These are phyloP conservation scores for Gymnothorax javanicus DNA, from an alignment of 2,797 vertebrate genomes.

Conservation along the genomic window DNA sequence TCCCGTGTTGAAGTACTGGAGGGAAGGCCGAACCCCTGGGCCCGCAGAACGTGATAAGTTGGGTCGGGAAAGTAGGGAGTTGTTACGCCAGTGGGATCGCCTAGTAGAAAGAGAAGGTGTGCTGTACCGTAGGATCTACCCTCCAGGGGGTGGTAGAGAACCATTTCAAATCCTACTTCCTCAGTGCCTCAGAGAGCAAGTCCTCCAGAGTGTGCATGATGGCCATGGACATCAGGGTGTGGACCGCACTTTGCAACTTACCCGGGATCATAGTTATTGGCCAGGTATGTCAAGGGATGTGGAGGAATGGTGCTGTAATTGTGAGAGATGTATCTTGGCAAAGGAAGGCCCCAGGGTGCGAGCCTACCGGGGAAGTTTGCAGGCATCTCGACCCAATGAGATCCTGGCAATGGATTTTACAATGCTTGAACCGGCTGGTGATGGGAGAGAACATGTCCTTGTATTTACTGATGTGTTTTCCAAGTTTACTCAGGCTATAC, in stretches of 20 bases:
- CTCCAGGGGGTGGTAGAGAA: neutral
- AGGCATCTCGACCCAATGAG: neutral
- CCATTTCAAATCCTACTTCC: neutral
- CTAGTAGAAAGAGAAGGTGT: neutral
- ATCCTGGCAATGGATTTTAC: too few species aligned
- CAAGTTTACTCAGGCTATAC: neutral
- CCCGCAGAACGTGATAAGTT: too few species aligned
- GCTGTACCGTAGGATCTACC: neutral
- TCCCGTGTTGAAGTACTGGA: too few species aligned
- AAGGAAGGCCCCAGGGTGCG: conserved; percentile 2
- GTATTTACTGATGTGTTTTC: neutral
- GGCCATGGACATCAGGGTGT: conserved; percentile 13
- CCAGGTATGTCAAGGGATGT: conserved; percentile 5
- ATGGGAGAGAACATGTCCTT: too few species aligned
- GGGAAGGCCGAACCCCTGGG: too few species aligned
- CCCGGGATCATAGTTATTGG: too few species aligned
- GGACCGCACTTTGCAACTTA: neutral
- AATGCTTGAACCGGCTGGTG: too few species aligned
- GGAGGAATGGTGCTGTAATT: neutral
- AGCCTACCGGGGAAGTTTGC: neutral
- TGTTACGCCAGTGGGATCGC: neutral
- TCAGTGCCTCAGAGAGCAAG: too few species aligned
- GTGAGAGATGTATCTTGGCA: neutral
- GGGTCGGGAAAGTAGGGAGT: too few species aligned
- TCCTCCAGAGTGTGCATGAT: neutral